phyloP scores from a whole-genome alignment of 2,113 vertebrate species.

The Petrocephalus microphthalmus region DNA sequence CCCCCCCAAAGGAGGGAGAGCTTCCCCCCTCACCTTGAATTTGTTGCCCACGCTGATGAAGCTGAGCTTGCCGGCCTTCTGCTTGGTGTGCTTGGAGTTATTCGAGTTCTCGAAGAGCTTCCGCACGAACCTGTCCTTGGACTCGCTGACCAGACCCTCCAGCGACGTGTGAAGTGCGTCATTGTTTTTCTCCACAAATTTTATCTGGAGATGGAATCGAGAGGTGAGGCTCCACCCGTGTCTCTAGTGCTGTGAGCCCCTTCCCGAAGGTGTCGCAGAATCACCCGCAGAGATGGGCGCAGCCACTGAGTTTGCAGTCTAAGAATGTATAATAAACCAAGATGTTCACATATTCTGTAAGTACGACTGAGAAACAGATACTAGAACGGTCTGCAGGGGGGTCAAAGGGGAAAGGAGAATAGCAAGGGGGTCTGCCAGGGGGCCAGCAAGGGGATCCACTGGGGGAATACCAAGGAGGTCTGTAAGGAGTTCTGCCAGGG shows the following conservation, averaged over 20 bases:
- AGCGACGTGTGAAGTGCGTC: constrained; percentile 97
- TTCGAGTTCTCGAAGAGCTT: constrained; percentile 81
- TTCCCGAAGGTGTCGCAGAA: background rate
- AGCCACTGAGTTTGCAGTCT: background rate
- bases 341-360: background rate
- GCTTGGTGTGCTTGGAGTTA: constrained; percentile 81
- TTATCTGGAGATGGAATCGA: constrained; percentile 62
- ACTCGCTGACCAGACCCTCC: constrained; percentile 87
- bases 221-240: background rate
- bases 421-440: background rate
- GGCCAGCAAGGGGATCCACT: too few species aligned
- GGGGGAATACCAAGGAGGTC: background rate
- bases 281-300: background rate
- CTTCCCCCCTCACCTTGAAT: constrained; percentile 74
- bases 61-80: constrained; percentile 91
- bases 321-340: background rate
- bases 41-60: constrained; percentile 99
- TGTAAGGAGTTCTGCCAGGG: too few species aligned
- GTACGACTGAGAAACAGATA: background rate
- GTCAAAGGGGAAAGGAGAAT: too few species aligned
- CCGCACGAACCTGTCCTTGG: constrained; percentile 83
- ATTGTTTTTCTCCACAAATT: constrained; percentile 98
- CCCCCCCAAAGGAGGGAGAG: background rate
- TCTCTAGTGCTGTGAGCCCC: background rate
- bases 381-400: background rate